Percentiles rank a stretch among this genome's conserved stretches.
phyloP scores from a whole-genome alignment of 2,888 invertebrate species.

The Agrilus mali region DNA sequence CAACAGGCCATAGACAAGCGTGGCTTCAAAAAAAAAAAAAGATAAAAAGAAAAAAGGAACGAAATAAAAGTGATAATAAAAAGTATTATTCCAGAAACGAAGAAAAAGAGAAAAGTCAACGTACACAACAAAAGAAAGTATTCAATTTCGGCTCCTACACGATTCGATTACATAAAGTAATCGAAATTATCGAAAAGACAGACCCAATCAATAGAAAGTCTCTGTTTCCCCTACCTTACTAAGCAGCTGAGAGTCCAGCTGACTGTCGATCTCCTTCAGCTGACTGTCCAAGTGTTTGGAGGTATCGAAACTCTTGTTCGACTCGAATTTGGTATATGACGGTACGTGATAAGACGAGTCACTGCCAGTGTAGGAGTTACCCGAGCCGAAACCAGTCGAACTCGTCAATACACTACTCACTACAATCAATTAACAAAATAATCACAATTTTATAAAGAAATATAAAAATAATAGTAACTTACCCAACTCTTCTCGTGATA shows the following conservation, averaged over 20 bases:
- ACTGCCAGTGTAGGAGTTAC: conserved; percentile 43
- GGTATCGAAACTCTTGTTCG: conserved; percentile 54
- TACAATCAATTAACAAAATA: conserved; percentile 20
- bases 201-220: conserved; percentile 32
- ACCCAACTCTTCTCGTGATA: conserved; percentile 37
- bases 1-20: too few species aligned
- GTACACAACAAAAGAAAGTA: conserved; percentile 10
- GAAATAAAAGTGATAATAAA: too few species aligned
- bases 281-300: conserved; percentile 67
- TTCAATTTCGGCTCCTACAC: background rate
- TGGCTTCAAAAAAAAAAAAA: too few species aligned
- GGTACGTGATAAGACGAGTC: conserved; percentile 39
- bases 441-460: background rate
- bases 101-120: conserved; percentile 2
- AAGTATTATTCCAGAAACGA: too few species aligned
- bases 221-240: conserved; percentile 40
- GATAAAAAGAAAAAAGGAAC: too few species aligned
- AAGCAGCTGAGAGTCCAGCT: conserved; percentile 58
- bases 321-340: conserved; percentile 36
- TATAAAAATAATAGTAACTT: conserved; percentile 9
- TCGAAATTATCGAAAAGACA: conserved; percentile 7
- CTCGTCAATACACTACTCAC: conserved; percentile 46
- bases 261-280: conserved; percentile 70
- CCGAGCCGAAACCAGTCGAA: conserved; percentile 43
- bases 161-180: too few species aligned